Evolutionary conservation across 2,888 invertebrate genomes (phyloP).

Genomic region (Drosophila recens): DNA sequence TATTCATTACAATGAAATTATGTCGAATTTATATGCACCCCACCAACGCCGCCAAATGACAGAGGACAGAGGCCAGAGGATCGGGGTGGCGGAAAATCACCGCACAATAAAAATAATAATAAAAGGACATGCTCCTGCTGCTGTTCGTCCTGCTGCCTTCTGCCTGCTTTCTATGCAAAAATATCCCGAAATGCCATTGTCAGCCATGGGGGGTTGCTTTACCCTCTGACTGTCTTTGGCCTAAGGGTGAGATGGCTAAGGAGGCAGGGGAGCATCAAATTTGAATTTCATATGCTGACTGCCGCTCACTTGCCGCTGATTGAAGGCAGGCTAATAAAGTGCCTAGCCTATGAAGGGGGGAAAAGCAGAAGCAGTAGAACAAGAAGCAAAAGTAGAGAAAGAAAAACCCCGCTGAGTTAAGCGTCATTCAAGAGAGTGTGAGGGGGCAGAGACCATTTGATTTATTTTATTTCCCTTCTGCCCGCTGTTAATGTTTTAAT

Average conservation of each 20-base stretch:
- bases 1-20: conserved; percentile 85
- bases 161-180: conserved; percentile 66
- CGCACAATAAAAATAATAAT: conserved; percentile 84
- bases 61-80: conserved; percentile 4
- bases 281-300: conserved; percentile 77
- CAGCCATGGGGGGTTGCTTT: conserved; percentile 53
- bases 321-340: conserved; percentile 78
- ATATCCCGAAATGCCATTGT: conserved; percentile 55
- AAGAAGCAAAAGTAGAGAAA: conserved; percentile 36
- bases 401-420: conserved; percentile 76
- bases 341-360: conserved; percentile 19
- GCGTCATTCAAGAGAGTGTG: conserved; percentile 62
- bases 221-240: conserved; percentile 6
- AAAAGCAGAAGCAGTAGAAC: not conserved
- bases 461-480: conserved; percentile 75
- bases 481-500: conserved; percentile 81
- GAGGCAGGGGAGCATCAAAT: conserved; percentile 59
- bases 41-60: conserved; percentile 60
- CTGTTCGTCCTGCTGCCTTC: conserved; percentile 19
- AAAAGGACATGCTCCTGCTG: conserved; percentile 74
- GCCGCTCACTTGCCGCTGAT: conserved; percentile 64
- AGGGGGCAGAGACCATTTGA: conserved; percentile 61
- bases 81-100: conserved; percentile 75
- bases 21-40: conserved; percentile 85
- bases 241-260: conserved; percentile 17